phyloP scores from a whole-genome alignment of 2,797 vertebrate genomes.

The Eidolon dupreanum region DNA sequence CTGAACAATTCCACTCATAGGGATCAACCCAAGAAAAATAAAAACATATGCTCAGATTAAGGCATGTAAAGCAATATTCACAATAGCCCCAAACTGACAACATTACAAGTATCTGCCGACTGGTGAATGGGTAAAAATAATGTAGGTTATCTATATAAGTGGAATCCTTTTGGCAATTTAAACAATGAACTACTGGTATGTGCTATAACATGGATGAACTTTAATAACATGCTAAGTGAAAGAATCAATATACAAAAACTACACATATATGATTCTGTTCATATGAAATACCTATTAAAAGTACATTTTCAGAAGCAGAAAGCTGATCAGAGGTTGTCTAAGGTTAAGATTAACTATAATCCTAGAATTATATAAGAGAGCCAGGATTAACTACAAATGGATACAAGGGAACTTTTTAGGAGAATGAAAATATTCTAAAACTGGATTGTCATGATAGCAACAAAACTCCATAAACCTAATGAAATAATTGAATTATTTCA shows the following conservation, averaged over 20 bases:
- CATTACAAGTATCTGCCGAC: not conserved
- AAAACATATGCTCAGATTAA: not conserved
- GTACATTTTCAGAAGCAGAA: not conserved
- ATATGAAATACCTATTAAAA: not conserved
- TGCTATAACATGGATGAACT: not conserved
- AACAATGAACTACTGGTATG: not conserved
- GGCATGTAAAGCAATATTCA: not conserved
- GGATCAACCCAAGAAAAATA: not conserved
- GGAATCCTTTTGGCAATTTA: not conserved
- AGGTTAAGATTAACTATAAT: not conserved
- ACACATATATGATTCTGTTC: not conserved
- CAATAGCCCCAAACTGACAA: not conserved
- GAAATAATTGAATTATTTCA: not conserved
- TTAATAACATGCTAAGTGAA: not conserved
- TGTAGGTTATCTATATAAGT: not conserved
- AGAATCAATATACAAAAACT: not conserved
- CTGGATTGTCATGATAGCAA: not conserved
- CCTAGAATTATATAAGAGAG: not conserved
- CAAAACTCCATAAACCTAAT: not conserved
- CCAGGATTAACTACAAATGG: not conserved
- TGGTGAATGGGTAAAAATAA: not conserved
- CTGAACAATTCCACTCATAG: not conserved
- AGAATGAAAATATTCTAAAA: constrained; percentile 5
- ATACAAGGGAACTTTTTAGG: not conserved
- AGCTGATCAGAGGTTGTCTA: not conserved